These are phyloP conservation scores for Pseudonaja textilis DNA, from an alignment of 2,113 vertebrate genomes.

Conservation along the genomic window DNA sequence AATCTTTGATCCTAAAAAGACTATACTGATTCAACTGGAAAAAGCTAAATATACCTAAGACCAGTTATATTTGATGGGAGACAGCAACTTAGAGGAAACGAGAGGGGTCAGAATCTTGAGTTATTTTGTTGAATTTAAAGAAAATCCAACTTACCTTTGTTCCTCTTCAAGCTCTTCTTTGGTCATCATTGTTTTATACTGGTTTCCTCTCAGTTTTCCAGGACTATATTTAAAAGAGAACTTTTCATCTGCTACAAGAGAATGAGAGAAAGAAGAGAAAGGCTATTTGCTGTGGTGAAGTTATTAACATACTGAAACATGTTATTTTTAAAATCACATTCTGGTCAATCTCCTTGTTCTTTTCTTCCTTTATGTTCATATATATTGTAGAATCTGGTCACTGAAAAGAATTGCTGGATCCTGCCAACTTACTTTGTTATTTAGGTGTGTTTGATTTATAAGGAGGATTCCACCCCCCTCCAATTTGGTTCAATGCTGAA, in stretches of 20 bases:
- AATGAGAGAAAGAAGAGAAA: neutral
- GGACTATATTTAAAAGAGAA: conserved; percentile 78
- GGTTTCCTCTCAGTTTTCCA: conserved; percentile 82
- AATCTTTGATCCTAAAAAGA: neutral
- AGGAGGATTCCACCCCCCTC: neutral
- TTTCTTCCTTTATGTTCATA: neutral
- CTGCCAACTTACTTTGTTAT: neutral
- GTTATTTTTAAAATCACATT: neutral
- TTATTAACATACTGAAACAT: neutral
- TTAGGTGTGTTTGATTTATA: neutral
- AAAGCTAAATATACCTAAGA: rapidly evolving
- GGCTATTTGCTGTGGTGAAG: neutral
- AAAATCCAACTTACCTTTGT: conserved; percentile 78
- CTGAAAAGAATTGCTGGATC: neutral
- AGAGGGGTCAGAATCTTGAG: neutral
- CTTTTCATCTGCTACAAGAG: conserved; percentile 62
- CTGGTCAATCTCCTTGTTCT: neutral
- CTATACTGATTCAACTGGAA: neutral
- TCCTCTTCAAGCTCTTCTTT: conserved; percentile 90
- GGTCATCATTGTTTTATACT: conserved; percentile 84
- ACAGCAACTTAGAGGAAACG: neutral
- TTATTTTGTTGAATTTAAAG: conserved; percentile 18
- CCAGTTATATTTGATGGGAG: neutral
- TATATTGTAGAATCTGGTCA: neutral
- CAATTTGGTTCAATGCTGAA: neutral